phyloP scores from a whole-genome alignment of 2,797 vertebrate species.

The Rhyacichthys aspro region DNA sequence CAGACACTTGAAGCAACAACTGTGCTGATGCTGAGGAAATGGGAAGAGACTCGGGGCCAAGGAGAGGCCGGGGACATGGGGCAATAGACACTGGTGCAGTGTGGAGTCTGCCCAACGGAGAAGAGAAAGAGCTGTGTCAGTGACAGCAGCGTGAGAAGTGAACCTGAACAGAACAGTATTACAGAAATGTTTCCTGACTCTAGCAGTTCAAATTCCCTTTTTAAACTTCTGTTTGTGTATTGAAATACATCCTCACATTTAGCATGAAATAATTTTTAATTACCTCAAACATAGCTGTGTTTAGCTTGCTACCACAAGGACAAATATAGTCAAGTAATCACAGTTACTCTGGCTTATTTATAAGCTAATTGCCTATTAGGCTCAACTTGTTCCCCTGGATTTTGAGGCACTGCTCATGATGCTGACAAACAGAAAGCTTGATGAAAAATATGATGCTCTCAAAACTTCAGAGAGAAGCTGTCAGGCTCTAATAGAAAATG shows the following conservation, averaged over 20 bases:
- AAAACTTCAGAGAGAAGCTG: conserved; percentile 68
- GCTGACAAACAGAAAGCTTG: conserved; percentile 42
- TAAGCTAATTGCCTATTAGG: conserved; percentile 66
- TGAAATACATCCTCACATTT: background rate
- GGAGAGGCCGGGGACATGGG: conserved; percentile 76
- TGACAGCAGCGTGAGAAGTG: conserved; percentile 51
- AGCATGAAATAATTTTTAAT: conserved; percentile 41
- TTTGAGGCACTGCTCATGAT: conserved; percentile 37
- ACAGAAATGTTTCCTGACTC: conserved; percentile 15
- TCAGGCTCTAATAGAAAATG: conserved; percentile 72
- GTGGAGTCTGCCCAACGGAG: conserved; percentile 62
- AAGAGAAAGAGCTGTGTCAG: conserved; percentile 64
- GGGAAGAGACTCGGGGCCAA: conserved; percentile 67
- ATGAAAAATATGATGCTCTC: conserved; percentile 63
- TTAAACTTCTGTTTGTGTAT: conserved; percentile 21
- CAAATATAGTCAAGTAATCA: conserved; percentile 50
- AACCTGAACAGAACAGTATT: conserved; percentile 53
- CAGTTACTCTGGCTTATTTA: conserved; percentile 48
- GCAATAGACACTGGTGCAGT: conserved; percentile 40
- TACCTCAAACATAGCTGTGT: conserved; percentile 29
- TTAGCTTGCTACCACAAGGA: conserved; percentile 29
- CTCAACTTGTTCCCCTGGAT: conserved; percentile 60
- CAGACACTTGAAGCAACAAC: conserved; percentile 63
- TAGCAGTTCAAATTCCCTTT: background rate
- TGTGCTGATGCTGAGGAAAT: conserved; percentile 73